phyloP scores from a whole-genome alignment of 2,797 vertebrate genomes.

The Poeciliopsis infans region DNA sequence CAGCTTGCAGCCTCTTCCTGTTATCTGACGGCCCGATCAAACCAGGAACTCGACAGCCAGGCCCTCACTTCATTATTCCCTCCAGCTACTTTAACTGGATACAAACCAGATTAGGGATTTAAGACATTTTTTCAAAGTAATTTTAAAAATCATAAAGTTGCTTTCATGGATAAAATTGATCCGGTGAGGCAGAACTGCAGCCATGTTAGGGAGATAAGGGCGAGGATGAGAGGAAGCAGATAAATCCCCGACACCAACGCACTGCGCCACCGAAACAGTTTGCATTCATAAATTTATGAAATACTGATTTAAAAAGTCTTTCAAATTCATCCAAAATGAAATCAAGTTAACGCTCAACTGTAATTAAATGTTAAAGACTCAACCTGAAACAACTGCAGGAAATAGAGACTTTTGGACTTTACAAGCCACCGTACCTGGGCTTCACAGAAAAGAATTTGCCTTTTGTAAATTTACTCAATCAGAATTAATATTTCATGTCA shows the following conservation, averaged over 20 bases:
- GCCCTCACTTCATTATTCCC: constrained; percentile 5
- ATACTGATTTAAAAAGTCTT: neutral
- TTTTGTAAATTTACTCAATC: too few relatives aligned
- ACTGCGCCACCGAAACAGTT: neutral
- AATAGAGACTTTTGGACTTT: too few relatives aligned
- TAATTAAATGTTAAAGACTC: too few relatives aligned
- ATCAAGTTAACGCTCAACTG: neutral
- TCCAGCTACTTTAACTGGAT: neutral
- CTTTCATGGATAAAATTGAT: neutral
- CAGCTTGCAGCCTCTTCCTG: constrained; percentile 5
- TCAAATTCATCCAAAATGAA: neutral
- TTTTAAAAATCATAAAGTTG: neutral
- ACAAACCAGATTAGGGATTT: neutral
- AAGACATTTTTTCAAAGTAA: neutral
- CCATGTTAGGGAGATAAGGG: neutral
- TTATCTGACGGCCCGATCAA: constrained; percentile 27
- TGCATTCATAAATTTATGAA: neutral
- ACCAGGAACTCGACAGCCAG: neutral
- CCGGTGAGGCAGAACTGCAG: neutral
- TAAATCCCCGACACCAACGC: neutral
- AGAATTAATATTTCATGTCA: too few relatives aligned
- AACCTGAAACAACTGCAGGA: too few relatives aligned
- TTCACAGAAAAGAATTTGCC: too few relatives aligned
- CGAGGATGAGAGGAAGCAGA: neutral
- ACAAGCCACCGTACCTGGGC: too few relatives aligned